Conservation (phyloP, 2,888 invertebrate genomes). For the Synanthedon vespiformis region DNA sequence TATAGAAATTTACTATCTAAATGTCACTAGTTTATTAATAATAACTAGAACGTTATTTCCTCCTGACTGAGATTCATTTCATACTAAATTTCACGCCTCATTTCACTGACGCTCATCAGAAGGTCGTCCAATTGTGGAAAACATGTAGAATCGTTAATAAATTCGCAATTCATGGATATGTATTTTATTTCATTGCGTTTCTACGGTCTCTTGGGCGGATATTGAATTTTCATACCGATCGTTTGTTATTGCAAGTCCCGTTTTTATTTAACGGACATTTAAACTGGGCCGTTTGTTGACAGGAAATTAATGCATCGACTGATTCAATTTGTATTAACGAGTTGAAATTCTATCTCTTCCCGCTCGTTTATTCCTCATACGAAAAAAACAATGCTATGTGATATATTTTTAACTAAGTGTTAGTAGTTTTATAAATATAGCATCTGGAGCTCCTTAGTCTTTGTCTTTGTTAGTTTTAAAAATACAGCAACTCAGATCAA, state of each 20-base stretch:
- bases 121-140: not conserved
- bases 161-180: slow-evolving; percentile 38
- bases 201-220: slow-evolving; percentile 44
- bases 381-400: not conserved
- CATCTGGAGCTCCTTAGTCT: no score
- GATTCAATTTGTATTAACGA: slow-evolving; percentile 40
- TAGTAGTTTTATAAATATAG: no score
- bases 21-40: no score
- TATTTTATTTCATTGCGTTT: slow-evolving; percentile 27
- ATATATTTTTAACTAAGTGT: no score
- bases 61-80: not conserved
- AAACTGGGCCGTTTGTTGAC: slow-evolving; percentile 40
- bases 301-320: slow-evolving; percentile 61
- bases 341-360: slow-evolving; percentile 4
- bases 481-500: no score
- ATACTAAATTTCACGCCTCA: not conserved
- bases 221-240: slow-evolving; percentile 65
- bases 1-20: no score
- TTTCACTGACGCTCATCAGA: not conserved
- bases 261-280: slow-evolving; percentile 53
- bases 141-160: slow-evolving; percentile 12
- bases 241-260: slow-evolving; percentile 42
- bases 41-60: no score
- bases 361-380: not conserved
- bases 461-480: no score